Conservation (phyloP, 2,888 invertebrate species). For the Tortrix viridana region DNA sequence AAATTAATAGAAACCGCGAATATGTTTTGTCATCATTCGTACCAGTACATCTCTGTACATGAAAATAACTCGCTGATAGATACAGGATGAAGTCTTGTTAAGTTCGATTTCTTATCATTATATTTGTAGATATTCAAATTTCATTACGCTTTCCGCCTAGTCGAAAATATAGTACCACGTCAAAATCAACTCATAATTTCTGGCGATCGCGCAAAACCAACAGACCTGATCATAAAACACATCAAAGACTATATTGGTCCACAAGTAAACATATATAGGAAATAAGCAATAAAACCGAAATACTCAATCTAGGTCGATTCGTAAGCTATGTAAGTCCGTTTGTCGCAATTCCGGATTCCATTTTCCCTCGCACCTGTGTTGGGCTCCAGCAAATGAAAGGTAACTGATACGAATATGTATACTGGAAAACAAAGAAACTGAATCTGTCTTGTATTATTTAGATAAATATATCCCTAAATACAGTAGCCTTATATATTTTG, state of each 20-base stretch:
- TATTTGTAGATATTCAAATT: too few species aligned
- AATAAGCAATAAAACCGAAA: conserved; percentile 27
- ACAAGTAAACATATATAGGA: conserved; percentile 19
- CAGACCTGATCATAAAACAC: conserved; percentile 9
- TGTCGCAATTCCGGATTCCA: conserved; percentile 30
- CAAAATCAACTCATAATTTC: conserved; percentile 5
- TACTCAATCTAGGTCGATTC: conserved; percentile 28
- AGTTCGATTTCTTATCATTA: too few species aligned
- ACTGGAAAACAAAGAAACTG: conserved; percentile 21
- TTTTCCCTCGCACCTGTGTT: conserved; percentile 32
- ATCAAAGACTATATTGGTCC: conserved; percentile 19
- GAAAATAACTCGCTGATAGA: too few species aligned
- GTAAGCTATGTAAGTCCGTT: conserved; percentile 31
- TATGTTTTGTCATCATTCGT: too few species aligned
- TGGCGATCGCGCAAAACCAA: conserved; percentile 20
- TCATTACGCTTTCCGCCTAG: not conserved
- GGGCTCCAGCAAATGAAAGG: conserved; percentile 24
- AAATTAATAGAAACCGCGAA: too few species aligned
- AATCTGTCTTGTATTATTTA: conserved; percentile 33
- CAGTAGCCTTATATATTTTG: too few species aligned
- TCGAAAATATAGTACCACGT: conserved; percentile 2
- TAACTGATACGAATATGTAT: conserved; percentile 22
- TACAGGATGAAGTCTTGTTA: too few species aligned
- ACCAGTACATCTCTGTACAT: too few species aligned
- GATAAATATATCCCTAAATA: not conserved